phyloP scores from a whole-genome alignment of 2,888 invertebrate genomes.

The Lampropteryx suffumata region DNA sequence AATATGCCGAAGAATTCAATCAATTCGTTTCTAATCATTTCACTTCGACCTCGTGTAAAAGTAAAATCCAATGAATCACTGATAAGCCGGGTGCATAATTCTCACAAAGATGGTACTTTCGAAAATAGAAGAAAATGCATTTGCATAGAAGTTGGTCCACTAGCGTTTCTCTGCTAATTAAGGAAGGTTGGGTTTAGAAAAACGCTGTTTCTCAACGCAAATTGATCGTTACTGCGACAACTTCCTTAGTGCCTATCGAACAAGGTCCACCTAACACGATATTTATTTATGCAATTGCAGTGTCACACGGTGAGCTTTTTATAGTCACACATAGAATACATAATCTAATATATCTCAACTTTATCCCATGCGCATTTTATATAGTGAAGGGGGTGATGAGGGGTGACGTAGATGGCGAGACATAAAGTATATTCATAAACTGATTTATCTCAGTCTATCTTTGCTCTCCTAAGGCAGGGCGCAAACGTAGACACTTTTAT shows the following conservation, averaged over 20 bases:
- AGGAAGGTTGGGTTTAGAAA: slow-evolving; percentile 62
- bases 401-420: no score
- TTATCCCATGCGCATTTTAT: no score
- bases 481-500: no score
- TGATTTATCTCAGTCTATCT: no score
- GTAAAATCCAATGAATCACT: slow-evolving; percentile 45
- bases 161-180: slow-evolving; percentile 73
- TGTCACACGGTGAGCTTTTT: slow-evolving; percentile 7
- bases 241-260: slow-evolving; percentile 46
- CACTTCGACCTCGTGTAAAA: slow-evolving; percentile 39
- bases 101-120: slow-evolving; percentile 60
- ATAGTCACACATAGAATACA: neutral
- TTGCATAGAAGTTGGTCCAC: slow-evolving; percentile 67
- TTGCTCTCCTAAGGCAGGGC: no score
- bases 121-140: slow-evolving; percentile 71
- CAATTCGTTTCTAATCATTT: slow-evolving; percentile 21
- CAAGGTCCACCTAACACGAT: slow-evolving; percentile 8
- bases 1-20: slow-evolving; percentile 18
- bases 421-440: no score
- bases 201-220: slow-evolving; percentile 55
- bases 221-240: slow-evolving; percentile 62
- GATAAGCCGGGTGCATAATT: slow-evolving; percentile 42
- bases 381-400: no score
- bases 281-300: slow-evolving; percentile 24
- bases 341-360: no score